A percentile compares a stretch with the other conserved stretches of the same genome.
Evolutionary conservation across 2,888 invertebrate species (phyloP).

Genomic region (Lasioglossum leucozonium): DNA sequence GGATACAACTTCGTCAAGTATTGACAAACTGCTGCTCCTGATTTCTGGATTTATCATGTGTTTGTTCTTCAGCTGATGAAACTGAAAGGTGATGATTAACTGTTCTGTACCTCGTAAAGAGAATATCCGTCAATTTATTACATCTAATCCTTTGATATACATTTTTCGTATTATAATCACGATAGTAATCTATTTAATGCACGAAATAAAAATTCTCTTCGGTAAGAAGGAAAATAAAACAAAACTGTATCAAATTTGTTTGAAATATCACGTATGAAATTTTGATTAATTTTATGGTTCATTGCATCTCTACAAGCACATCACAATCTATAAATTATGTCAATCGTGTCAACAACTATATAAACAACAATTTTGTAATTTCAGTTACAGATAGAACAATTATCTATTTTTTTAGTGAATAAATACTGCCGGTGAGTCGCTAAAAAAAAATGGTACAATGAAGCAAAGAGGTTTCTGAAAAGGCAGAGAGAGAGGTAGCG

Average conservation of each 20-base stretch:
- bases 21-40: conserved; percentile 1
- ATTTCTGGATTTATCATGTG: neutral
- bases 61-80: neutral
- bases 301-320: neutral
- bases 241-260: no score
- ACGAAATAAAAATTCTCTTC: no score
- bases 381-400: neutral
- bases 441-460: neutral
- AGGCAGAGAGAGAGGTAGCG: neutral
- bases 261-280: no score
- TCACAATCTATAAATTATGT: neutral
- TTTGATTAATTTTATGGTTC: no score
- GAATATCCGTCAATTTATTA: neutral
- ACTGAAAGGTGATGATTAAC: neutral
- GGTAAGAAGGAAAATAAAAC: no score
- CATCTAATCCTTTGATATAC: neutral
- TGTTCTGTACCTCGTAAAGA: neutral
- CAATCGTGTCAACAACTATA: neutral
- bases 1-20: conserved; percentile 20
- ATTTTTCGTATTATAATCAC: neutral
- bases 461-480: neutral
- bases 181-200: neutral
- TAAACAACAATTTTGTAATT: no score
- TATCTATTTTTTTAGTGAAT: neutral
- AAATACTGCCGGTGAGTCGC: neutral